Percentiles rank a stretch among this genome's conserved stretches.
Conservation (phyloP, 2,888 invertebrate genomes). For the Yponomeuta plumbellus region DNA sequence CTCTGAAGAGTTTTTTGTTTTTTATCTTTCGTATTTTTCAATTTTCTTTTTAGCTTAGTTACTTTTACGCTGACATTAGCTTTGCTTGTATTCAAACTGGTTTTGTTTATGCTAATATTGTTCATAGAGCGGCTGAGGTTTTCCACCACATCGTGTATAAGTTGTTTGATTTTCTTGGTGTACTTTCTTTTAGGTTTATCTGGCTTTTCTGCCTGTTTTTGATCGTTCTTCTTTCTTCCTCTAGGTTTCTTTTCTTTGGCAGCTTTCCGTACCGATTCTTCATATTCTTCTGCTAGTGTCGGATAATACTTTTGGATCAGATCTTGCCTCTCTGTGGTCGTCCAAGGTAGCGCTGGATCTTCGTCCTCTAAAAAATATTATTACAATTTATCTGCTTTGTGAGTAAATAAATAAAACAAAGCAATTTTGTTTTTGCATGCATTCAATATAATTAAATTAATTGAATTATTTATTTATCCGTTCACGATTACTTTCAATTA, state of each 20-base stretch:
- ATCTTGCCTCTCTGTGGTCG: conserved; percentile 82
- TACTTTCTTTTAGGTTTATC: conserved; percentile 60
- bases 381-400: not conserved
- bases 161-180: conserved; percentile 46
- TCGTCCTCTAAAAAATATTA: conserved; percentile 47
- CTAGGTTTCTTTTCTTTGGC: conserved; percentile 58
- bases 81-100: conserved; percentile 41
- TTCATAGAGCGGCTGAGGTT: conserved; percentile 44
- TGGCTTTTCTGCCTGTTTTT: conserved; percentile 36
- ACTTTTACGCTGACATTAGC: conserved; percentile 54
- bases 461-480: too few relatives aligned
- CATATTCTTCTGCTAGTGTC: conserved; percentile 75
- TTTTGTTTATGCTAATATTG: conserved; percentile 31
- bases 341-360: conserved; percentile 73
- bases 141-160: conserved; percentile 29
- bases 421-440: too few relatives aligned
- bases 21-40: conserved; percentile 43
- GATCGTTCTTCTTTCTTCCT: conserved; percentile 42
- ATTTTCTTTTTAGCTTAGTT: conserved; percentile 59
- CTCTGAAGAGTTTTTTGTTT: conserved; percentile 59
- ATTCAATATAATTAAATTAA: too few relatives aligned
- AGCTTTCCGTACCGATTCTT: conserved; percentile 74
- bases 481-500: too few relatives aligned
- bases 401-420: too few relatives aligned
- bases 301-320: conserved; percentile 80